phyloP scores from a whole-genome alignment of 2,113 vertebrate genomes.

The Andinoacara biseriatus region DNA sequence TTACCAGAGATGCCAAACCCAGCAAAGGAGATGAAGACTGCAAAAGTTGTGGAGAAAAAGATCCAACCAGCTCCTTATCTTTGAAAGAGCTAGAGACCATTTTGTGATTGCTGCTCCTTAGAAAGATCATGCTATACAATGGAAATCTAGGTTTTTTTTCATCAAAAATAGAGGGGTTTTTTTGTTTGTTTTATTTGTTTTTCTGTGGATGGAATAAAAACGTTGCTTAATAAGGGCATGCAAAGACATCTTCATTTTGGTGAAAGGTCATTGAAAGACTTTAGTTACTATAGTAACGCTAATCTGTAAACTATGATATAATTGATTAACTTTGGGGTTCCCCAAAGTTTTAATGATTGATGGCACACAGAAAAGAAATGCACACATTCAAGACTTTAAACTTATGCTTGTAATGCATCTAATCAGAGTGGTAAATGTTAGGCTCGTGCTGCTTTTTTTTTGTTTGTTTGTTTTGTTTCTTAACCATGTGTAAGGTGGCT shows the following conservation, averaged over 20 bases:
- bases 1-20: conserved; percentile 26
- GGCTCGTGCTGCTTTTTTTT: too few relatives aligned
- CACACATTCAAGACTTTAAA: background rate
- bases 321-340: too few relatives aligned
- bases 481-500: too few relatives aligned
- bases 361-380: background rate
- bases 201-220: background rate
- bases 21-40: conserved; percentile 4
- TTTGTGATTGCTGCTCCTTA: conserved; percentile 59
- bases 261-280: background rate
- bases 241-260: background rate
- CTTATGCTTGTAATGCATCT: background rate
- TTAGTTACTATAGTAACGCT: background rate
- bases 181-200: background rate
- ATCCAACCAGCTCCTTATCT: conserved; percentile 48
- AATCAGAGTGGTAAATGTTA: background rate
- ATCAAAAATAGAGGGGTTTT: background rate
- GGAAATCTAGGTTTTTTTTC: background rate
- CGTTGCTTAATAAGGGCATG: background rate
- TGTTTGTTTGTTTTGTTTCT: too few relatives aligned
- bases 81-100: conserved; percentile 77
- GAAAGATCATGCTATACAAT: background rate
- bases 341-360: background rate
- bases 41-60: conserved; percentile 36
- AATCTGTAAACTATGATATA: background rate